phyloP scores from a whole-genome alignment of 30 jellyfish, hydroid and myxozoan genomes.

The Turritopsis rubra region DNA sequence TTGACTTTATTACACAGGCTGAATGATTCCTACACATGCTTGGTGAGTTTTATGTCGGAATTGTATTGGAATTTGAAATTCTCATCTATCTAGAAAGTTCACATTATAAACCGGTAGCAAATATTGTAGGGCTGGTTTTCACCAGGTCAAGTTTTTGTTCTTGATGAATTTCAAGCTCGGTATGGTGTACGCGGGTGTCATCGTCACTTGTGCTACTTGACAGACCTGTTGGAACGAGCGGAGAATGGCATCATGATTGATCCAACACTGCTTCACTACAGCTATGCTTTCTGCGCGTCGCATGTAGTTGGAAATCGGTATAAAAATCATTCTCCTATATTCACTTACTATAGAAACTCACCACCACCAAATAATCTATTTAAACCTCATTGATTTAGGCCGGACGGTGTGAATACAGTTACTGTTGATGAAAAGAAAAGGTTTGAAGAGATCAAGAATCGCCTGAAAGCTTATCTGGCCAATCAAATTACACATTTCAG shows the following conservation, averaged over 20 bases:
- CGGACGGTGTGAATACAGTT: constrained; percentile 94
- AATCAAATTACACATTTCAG: constrained; percentile 90
- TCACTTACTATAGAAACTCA: too few relatives aligned
- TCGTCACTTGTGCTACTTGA: constrained; percentile 82
- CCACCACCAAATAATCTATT: too few relatives aligned
- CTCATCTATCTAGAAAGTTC: background rate
- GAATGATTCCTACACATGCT: constrained; percentile 85
- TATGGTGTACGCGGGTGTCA: constrained; percentile 97
- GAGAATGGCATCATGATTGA: constrained; percentile 93
- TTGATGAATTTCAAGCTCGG: constrained; percentile 86
- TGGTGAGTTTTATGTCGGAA: constrained; percentile 38
- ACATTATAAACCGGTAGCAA: background rate
- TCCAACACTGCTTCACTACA: constrained; percentile 86
- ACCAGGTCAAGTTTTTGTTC: constrained; percentile 89
- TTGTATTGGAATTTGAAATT: too few relatives aligned
- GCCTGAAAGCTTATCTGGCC: constrained; percentile 67
- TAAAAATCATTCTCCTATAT: constrained; percentile 6
- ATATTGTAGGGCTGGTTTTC: constrained; percentile 89
- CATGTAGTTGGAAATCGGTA: constrained; percentile 96
- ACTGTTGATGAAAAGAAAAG: constrained; percentile 84
- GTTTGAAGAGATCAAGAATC: constrained; percentile 78
- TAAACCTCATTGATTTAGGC: constrained; percentile 39
- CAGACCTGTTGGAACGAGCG: constrained; percentile 82
- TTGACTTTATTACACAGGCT: constrained; percentile 81
- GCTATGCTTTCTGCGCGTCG: constrained; percentile 92